A percentile compares a stretch with the other conserved stretches of the same genome.
These are phyloP conservation scores for Gambusia affinis DNA, from an alignment of 2,113 vertebrate genomes.

Conservation along the genomic window DNA sequence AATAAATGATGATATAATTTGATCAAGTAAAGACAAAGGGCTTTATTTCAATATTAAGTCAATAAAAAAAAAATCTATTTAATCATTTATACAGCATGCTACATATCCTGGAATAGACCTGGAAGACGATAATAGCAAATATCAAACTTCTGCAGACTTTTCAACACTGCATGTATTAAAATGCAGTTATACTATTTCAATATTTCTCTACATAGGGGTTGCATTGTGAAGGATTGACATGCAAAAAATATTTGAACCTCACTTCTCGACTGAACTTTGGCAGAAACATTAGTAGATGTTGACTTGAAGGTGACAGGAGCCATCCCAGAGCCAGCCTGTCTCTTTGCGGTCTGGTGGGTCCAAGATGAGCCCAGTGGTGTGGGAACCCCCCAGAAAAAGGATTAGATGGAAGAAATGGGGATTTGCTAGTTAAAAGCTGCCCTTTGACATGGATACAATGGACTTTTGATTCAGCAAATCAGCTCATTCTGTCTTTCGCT, in stretches of 20 bases:
- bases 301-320: not conserved
- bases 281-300: conserved; percentile 18
- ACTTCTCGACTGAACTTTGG: not conserved
- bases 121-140: too few relatives aligned
- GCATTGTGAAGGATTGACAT: not conserved
- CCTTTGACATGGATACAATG: conserved; percentile 65
- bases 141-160: not conserved
- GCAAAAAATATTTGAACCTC: too few relatives aligned
- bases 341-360: conserved; percentile 43
- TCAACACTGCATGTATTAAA: not conserved
- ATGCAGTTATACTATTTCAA: not conserved
- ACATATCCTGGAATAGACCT: not conserved
- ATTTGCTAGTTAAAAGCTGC: conserved; percentile 71
- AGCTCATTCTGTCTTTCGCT: conserved; percentile 35
- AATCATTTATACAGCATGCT: not conserved
- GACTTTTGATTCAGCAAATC: conserved; percentile 65
- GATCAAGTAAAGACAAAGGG: not conserved
- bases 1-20: not conserved
- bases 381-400: conserved; percentile 58
- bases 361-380: conserved; percentile 51
- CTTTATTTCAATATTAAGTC: not conserved
- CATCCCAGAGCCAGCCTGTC: conserved; percentile 9
- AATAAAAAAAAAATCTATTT: not conserved
- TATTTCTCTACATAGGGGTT: not conserved
- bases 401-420: conserved; percentile 62